Evolutionary conservation across 2,888 invertebrate species (phyloP).

Genomic region (Cremastinae sp.): DNA sequence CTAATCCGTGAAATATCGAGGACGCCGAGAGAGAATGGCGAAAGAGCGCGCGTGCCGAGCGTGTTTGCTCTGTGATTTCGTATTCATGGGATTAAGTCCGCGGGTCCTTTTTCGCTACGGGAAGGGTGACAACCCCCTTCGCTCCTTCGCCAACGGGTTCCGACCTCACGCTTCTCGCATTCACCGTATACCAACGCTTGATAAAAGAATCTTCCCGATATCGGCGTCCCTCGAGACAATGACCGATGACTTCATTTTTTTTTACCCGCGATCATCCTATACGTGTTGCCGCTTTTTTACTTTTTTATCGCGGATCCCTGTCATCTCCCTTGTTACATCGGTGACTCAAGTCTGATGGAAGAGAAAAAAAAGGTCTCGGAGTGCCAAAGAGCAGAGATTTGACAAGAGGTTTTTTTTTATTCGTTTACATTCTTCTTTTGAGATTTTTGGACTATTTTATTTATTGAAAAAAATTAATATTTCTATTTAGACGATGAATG

Average conservation of each 20-base stretch:
- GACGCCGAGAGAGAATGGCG: slow-evolving; percentile 69
- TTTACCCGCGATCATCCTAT: no score
- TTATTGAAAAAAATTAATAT: no score
- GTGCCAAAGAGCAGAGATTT: slow-evolving; percentile 14
- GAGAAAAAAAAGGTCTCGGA: neutral
- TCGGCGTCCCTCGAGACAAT: no score
- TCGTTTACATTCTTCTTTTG: no score
- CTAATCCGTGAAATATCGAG: slow-evolving; percentile 80
- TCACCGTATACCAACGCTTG: no score
- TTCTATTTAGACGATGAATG: no score
- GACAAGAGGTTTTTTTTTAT: no score
- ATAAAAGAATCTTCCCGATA: no score
- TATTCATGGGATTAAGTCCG: slow-evolving; percentile 77
- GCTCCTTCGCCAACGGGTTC: slow-evolving; percentile 41
- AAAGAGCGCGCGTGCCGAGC: slow-evolving; percentile 74
- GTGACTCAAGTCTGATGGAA: slow-evolving; percentile 6
- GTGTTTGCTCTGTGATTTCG: slow-evolving; percentile 79
- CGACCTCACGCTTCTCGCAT: slow-evolving; percentile 57
- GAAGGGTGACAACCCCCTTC: slow-evolving; percentile 65
- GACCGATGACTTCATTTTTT: slow-evolving; percentile 30
- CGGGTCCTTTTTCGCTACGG: slow-evolving; percentile 20
- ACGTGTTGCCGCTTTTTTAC: neutral
- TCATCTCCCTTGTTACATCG: neutral
- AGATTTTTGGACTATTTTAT: no score
- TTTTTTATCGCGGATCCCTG: neutral